These are phyloP conservation scores for Melanocharis versteri DNA, from an alignment of 2,113 vertebrate genomes.

Conservation along the genomic window DNA sequence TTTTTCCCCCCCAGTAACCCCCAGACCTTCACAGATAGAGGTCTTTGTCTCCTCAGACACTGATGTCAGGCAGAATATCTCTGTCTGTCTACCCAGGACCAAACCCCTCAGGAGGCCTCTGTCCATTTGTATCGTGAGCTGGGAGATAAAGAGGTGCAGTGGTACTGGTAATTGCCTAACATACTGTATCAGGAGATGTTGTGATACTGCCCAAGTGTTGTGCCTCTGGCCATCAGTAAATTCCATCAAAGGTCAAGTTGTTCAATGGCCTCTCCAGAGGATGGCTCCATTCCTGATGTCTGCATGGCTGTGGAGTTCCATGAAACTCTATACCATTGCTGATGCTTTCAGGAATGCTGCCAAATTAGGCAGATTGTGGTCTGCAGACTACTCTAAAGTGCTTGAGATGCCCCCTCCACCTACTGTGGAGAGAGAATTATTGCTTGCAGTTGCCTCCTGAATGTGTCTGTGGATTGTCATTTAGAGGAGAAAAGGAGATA, in stretches of 20 bases:
- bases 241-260: slow-evolving; percentile 3
- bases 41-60: background rate
- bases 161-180: background rate
- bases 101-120: background rate
- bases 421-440: background rate
- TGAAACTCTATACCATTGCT: background rate
- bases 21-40: background rate
- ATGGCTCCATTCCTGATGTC: background rate
- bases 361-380: background rate
- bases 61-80: background rate
- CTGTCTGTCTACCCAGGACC: background rate
- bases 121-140: background rate
- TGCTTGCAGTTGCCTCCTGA: background rate
- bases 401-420: background rate
- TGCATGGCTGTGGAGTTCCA: background rate
- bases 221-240: background rate
- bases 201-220: background rate
- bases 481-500: background rate
- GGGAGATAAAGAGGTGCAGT: background rate
- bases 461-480: background rate
- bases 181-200: background rate
- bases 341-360: background rate
- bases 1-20: background rate
- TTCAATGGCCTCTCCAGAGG: background rate
- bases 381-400: background rate